Conservation (phyloP, 30 jellyfish, hydroid and myxozoan species). For the Clytia hemisphaerica region DNA sequence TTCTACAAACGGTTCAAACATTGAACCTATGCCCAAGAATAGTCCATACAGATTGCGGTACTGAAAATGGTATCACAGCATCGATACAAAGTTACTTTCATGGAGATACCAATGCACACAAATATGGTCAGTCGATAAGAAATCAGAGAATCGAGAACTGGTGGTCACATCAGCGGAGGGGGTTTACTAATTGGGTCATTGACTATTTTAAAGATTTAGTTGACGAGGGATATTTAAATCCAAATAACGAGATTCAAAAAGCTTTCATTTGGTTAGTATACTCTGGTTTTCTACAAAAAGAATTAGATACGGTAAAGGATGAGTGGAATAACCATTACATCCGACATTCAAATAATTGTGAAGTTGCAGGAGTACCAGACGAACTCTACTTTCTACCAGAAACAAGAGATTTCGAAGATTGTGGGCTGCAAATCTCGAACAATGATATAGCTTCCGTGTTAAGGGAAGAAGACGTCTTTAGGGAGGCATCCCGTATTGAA, state of each 20-base stretch:
- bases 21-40: slow-evolving; percentile 1
- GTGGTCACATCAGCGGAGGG: too few species aligned
- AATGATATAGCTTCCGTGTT: background rate
- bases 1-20: background rate
- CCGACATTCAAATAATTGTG: slow-evolving; percentile 3
- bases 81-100: background rate
- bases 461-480: background rate
- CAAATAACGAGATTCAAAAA: background rate
- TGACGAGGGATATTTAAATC: background rate
- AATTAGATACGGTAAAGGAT: background rate
- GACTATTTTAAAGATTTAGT: slow-evolving; percentile 1
- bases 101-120: slow-evolving; percentile 7
- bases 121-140: slow-evolving; percentile 8
- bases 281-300: background rate
- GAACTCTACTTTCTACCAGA: slow-evolving; percentile 13
- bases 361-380: slow-evolving; percentile 20
- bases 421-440: slow-evolving; percentile 1
- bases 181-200: too few species aligned
- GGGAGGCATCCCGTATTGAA: background rate
- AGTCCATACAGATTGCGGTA: slow-evolving; percentile 8
- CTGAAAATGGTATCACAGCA: slow-evolving; percentile 29
- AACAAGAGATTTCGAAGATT: background rate
- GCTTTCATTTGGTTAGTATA: slow-evolving; percentile 13
- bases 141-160: slow-evolving; percentile 17
- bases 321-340: slow-evolving; percentile 21